Conservation (phyloP, 1,140 invertebrate species). For the Drosophila ogumai region DNA sequence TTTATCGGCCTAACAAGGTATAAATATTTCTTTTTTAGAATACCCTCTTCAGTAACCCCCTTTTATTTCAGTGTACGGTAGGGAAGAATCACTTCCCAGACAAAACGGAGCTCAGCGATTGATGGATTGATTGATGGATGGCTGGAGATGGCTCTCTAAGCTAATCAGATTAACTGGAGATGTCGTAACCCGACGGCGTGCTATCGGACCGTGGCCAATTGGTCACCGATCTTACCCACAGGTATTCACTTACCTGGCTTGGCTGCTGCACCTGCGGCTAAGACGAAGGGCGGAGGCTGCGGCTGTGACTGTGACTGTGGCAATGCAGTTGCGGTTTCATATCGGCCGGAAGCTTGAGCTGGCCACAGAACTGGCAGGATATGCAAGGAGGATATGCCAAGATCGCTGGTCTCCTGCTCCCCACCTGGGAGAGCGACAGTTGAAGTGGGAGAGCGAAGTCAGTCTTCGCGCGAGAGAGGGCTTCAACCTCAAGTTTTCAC, state of each 20-base stretch:
- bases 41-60: no score
- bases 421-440: slow-evolving; percentile 4
- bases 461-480: slow-evolving; percentile 21
- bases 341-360: slow-evolving; percentile 55
- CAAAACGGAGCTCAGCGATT: slow-evolving; percentile 22
- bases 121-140: slow-evolving; percentile 24
- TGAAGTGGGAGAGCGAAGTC: slow-evolving; percentile 2
- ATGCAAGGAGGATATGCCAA: slow-evolving; percentile 11
- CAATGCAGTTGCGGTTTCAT: slow-evolving; percentile 67
- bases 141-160: slow-evolving; percentile 1
- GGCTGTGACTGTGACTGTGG: slow-evolving; percentile 13
- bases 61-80: not conserved
- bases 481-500: slow-evolving; percentile 58
- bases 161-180: slow-evolving; percentile 37
- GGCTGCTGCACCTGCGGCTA: slow-evolving; percentile 17
- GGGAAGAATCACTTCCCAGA: slow-evolving; percentile 25
- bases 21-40: not conserved
- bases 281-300: slow-evolving; percentile 19
- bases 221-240: slow-evolving; percentile 19
- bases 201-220: slow-evolving; percentile 19
- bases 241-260: slow-evolving; percentile 48
- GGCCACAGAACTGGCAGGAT: slow-evolving; percentile 59
- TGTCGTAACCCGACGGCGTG: slow-evolving; percentile 30
- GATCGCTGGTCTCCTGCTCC: not conserved
- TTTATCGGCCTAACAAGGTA: not conserved